phyloP scores from a whole-genome alignment of 2,888 invertebrate genomes.

The Tiphia femorata region DNA sequence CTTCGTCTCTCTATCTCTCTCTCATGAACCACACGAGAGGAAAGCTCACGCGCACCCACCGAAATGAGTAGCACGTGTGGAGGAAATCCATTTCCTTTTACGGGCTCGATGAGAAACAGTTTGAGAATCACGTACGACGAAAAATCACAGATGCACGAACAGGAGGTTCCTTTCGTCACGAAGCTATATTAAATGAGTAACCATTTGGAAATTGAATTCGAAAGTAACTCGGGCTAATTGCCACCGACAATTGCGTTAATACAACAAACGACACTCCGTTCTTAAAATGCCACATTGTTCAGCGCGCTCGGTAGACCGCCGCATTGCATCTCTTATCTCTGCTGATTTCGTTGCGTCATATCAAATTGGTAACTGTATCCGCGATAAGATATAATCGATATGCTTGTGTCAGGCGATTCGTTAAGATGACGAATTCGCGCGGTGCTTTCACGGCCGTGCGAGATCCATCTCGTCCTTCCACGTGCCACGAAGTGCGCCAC shows the following conservation, averaged over 20 bases:
- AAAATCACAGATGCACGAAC: background rate
- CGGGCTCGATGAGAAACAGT: slow-evolving; percentile 44
- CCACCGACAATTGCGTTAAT: too few species aligned
- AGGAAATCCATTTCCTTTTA: slow-evolving; percentile 67
- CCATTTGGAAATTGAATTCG: too few species aligned
- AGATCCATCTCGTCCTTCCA: too few species aligned
- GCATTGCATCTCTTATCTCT: background rate
- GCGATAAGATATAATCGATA: background rate
- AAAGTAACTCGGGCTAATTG: too few species aligned
- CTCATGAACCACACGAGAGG: slow-evolving; percentile 39
- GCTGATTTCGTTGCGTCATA: background rate
- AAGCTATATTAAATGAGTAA: too few species aligned
- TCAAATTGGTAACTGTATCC: background rate
- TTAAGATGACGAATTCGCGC: too few species aligned
- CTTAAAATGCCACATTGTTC: too few species aligned
- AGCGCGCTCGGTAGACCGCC: too few species aligned
- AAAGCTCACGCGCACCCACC: slow-evolving; percentile 42
- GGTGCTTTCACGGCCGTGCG: too few species aligned
- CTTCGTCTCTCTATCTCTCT: background rate
- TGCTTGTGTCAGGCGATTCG: slow-evolving; percentile 1
- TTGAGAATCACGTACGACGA: slow-evolving; percentile 23
- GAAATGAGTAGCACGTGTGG: slow-evolving; percentile 65
- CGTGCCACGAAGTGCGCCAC: too few species aligned
- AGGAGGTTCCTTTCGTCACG: background rate
- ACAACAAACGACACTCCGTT: too few species aligned